These are phyloP conservation scores for Lutjanus argentimaculatus DNA, from an alignment of 2,797 vertebrate genomes.

Conservation along the genomic window DNA sequence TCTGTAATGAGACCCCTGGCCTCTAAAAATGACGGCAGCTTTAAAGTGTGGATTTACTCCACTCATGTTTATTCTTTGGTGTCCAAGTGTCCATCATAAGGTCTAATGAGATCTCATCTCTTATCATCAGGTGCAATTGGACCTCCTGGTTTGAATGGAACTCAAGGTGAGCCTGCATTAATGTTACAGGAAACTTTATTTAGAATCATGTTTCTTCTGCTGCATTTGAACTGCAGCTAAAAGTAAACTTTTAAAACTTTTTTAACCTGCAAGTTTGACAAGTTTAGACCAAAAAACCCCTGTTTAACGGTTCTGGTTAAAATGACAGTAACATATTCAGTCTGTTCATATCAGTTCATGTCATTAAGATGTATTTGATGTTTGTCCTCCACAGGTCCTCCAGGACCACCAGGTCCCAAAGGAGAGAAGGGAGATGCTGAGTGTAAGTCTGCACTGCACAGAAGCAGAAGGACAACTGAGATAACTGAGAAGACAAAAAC, in stretches of 20 bases:
- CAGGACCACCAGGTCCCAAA: slow-evolving; percentile 53
- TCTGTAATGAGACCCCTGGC: no score
- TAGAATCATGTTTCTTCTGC: background rate
- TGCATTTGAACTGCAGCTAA: no score
- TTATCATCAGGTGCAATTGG: slow-evolving; percentile 43
- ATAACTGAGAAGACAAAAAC: no score
- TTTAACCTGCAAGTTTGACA: no score
- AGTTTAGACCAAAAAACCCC: no score
- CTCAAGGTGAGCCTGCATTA: slow-evolving; percentile 38
- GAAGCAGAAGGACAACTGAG: no score
- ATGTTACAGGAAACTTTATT: background rate
- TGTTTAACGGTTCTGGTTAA: no score
- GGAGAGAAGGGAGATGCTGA: slow-evolving; percentile 46
- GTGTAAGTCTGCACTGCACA: slow-evolving; percentile 31
- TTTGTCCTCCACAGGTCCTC: slow-evolving; percentile 40
- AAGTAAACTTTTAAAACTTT: no score
- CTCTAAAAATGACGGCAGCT: background rate
- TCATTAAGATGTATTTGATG: no score
- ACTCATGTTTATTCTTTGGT: background rate
- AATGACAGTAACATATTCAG: no score
- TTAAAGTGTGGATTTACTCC: background rate
- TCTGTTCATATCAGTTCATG: no score
- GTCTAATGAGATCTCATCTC: background rate
- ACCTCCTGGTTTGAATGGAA: slow-evolving; percentile 38
- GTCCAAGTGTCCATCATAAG: background rate